Evolutionary conservation across 2,797 vertebrate species (phyloP).

Genomic region (Denticeps clupeoides): DNA sequence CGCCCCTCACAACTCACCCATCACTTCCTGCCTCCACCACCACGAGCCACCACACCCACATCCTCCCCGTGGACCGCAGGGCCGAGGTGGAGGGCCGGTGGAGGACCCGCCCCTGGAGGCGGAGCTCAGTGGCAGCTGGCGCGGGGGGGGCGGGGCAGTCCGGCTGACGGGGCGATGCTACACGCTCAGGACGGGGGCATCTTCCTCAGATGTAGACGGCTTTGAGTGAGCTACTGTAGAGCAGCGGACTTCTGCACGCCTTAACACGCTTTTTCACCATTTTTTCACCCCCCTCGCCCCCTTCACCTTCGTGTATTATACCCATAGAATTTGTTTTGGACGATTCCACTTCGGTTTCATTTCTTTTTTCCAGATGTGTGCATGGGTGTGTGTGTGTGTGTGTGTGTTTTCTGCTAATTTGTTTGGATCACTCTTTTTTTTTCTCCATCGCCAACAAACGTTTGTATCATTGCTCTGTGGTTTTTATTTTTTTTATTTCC

Average conservation of each 20-base stretch:
- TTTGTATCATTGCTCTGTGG: constrained; percentile 36
- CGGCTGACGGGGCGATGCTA: constrained; percentile 43
- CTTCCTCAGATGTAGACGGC: constrained; percentile 48
- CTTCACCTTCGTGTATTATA: constrained; percentile 42
- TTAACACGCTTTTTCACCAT: constrained; percentile 46
- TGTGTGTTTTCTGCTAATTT: constrained; percentile 38
- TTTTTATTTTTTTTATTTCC: constrained; percentile 29
- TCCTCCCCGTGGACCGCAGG: constrained; percentile 38
- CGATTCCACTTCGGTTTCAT: constrained; percentile 37
- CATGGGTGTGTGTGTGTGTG: constrained; percentile 28
- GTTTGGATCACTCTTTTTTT: constrained; percentile 29
- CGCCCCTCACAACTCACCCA: constrained; percentile 16
- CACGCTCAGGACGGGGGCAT: constrained; percentile 55
- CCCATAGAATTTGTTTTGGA: constrained; percentile 36
- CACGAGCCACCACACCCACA: constrained; percentile 4
- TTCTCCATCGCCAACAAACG: constrained; percentile 41
- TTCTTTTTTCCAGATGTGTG: constrained; percentile 33
- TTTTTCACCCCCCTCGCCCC: constrained; percentile 22
- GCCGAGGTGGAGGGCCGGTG: constrained; percentile 47
- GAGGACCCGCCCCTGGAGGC: constrained; percentile 47
- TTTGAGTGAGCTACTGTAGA: constrained; percentile 64
- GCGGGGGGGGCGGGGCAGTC: constrained; percentile 33
- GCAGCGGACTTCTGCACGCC: constrained; percentile 60
- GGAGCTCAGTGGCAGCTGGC: constrained; percentile 36
- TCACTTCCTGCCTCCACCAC: constrained; percentile 7